These are phyloP conservation scores for Xyrauchen texanus DNA, from an alignment of 2,113 vertebrate genomes.

Conservation along the genomic window DNA sequence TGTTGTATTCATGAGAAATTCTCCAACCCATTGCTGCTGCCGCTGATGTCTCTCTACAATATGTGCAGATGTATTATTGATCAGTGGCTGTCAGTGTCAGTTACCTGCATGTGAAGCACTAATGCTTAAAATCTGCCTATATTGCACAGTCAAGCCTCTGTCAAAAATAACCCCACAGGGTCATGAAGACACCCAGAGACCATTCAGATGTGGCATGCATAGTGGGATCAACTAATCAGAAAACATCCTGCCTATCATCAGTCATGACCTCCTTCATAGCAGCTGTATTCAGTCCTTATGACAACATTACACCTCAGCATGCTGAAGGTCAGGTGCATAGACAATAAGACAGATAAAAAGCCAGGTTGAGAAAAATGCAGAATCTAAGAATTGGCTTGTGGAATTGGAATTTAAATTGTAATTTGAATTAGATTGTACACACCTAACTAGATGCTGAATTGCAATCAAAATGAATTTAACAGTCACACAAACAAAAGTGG, in stretches of 20 bases:
- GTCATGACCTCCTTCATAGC: conserved; percentile 50
- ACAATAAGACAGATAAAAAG: too few relatives aligned
- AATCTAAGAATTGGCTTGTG: too few relatives aligned
- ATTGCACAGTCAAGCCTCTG: conserved; percentile 56
- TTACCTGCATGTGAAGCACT: conserved; percentile 58
- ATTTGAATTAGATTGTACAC: too few relatives aligned
- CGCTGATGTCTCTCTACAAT: conserved; percentile 21
- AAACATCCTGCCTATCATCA: conserved; percentile 54
- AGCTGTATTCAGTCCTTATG: neutral
- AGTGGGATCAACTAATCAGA: conserved; percentile 58
- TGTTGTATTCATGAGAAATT: conserved; percentile 24
- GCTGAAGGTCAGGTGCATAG: too few relatives aligned
- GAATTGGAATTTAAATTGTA: too few relatives aligned
- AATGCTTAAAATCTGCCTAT: conserved; percentile 54
- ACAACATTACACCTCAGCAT: neutral
- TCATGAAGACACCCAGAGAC: conserved; percentile 56
- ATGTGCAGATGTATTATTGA: conserved; percentile 57
- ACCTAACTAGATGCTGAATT: too few relatives aligned
- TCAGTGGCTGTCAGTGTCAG: conserved; percentile 55
- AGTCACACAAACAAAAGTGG: too few relatives aligned
- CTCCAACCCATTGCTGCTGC: neutral
- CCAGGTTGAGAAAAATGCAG: too few relatives aligned
- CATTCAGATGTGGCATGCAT: conserved; percentile 35
- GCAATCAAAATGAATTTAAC: too few relatives aligned
- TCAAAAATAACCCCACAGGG: conserved; percentile 63